These are phyloP conservation scores for Leiothrix lutea DNA, from an alignment of 2,113 vertebrate species.

Conservation along the genomic window DNA sequence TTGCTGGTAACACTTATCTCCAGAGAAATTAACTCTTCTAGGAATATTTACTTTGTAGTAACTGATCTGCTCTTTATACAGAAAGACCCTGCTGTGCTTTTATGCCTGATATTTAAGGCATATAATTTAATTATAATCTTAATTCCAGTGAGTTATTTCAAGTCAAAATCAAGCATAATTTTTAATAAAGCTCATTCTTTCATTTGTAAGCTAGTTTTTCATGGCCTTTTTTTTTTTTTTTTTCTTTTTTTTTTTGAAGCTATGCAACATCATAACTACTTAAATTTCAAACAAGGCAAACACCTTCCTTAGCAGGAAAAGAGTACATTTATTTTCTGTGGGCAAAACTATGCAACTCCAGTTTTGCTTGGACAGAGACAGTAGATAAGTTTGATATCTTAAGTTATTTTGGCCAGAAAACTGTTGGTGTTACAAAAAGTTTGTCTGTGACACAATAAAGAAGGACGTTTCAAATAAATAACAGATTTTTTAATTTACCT, in stretches of 20 bases:
- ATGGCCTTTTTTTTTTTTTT: background rate
- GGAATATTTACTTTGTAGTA: background rate
- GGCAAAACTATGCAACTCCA: background rate
- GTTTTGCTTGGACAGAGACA: background rate
- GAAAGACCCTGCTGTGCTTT: background rate
- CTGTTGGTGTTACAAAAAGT: background rate
- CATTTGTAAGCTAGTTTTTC: background rate
- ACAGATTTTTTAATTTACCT: background rate
- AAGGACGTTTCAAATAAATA: background rate
- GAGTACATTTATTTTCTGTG: background rate
- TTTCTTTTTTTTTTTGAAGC: background rate
- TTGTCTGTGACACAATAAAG: background rate
- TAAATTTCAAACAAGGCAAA: background rate
- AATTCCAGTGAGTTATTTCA: background rate
- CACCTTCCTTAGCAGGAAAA: background rate
- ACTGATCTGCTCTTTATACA: background rate
- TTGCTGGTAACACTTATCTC: background rate
- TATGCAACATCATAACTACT: rapidly evolving
- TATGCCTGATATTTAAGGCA: background rate
- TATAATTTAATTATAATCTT: background rate
- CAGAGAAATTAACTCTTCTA: background rate
- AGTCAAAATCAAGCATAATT: background rate
- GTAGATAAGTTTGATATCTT: background rate
- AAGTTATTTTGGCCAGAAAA: background rate
- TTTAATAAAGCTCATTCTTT: background rate